Percentiles rank a stretch among this genome's conserved stretches.
These are phyloP conservation scores for Synaphobranchus kaupii DNA, from an alignment of 2,797 vertebrate genomes.

Conservation along the genomic window DNA sequence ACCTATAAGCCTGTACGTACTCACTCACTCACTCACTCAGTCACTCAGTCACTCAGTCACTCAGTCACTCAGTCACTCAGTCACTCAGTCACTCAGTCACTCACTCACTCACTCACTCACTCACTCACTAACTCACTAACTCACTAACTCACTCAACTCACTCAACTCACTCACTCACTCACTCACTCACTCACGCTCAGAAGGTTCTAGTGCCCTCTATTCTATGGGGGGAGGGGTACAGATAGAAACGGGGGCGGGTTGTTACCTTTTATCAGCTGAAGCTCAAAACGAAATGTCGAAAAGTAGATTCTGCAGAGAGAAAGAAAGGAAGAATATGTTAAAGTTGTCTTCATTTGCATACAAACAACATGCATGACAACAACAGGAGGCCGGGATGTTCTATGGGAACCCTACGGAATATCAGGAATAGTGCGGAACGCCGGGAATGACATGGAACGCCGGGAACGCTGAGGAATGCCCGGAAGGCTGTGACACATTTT, in stretches of 20 bases:
- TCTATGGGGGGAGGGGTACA: background rate
- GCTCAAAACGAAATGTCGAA: conserved; percentile 51
- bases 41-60: too few relatives aligned
- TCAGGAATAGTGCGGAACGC: too few relatives aligned
- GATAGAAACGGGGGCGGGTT: background rate
- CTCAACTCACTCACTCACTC: conserved; percentile 8
- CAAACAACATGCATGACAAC: background rate
- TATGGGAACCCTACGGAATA: background rate
- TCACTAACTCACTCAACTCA: too few relatives aligned
- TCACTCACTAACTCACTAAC: too few relatives aligned
- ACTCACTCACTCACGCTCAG: background rate
- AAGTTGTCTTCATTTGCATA: background rate
- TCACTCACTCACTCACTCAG: background rate
- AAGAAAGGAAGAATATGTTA: conserved; percentile 7
- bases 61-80: too few relatives aligned
- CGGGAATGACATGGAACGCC: background rate
- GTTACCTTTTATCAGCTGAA: conserved; percentile 62
- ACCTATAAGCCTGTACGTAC: too few relatives aligned
- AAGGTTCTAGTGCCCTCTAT: too few relatives aligned
- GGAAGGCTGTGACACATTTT: background rate
- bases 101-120: background rate
- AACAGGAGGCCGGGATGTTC: conserved; percentile 8
- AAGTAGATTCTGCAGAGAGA: conserved; percentile 49
- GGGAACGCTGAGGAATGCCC: background rate
- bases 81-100: too few relatives aligned